These are phyloP conservation scores for Atherix ibis DNA, from an alignment of 2,888 invertebrate species.

Conservation along the genomic window DNA sequence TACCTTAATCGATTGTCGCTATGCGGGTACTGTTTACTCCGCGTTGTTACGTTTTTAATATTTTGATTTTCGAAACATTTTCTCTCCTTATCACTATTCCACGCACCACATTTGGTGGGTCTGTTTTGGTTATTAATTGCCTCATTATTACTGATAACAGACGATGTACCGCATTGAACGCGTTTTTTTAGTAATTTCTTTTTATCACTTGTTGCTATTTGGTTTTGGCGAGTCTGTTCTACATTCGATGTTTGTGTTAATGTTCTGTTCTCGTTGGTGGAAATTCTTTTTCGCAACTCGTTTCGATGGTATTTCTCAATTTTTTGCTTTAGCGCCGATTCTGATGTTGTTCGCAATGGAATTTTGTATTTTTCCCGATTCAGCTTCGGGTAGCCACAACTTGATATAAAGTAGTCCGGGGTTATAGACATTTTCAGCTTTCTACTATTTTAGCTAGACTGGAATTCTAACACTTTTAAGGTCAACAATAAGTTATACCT, in stretches of 20 bases:
- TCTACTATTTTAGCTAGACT: neutral
- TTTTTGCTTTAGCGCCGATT: too few species aligned
- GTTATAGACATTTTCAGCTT: conserved; percentile 10
- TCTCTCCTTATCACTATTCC: conserved; percentile 7
- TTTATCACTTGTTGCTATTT: conserved; percentile 4
- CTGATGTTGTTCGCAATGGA: neutral
- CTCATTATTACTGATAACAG: neutral
- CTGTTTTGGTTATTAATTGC: too few species aligned
- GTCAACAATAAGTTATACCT: too few species aligned
- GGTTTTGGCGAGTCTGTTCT: too few species aligned
- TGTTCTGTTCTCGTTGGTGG: too few species aligned
- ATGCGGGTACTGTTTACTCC: too few species aligned
- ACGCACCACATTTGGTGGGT: too few species aligned
- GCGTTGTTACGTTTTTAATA: too few species aligned
- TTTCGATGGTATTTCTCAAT: too few species aligned
- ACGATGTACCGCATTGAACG: neutral
- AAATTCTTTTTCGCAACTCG: neutral
- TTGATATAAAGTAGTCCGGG: conserved; percentile 25
- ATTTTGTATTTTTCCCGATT: conserved; percentile 10
- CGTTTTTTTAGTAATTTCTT: conserved; percentile 7
- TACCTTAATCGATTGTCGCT: too few species aligned
- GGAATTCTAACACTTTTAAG: too few species aligned
- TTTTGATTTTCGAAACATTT: conserved; percentile 10
- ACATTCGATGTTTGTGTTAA: too few species aligned
- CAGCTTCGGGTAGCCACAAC: conserved; percentile 21